Base-by-base conservation (phyloP, 2,888 invertebrate genomes). In the Taphrorychus bicolor region DNA sequence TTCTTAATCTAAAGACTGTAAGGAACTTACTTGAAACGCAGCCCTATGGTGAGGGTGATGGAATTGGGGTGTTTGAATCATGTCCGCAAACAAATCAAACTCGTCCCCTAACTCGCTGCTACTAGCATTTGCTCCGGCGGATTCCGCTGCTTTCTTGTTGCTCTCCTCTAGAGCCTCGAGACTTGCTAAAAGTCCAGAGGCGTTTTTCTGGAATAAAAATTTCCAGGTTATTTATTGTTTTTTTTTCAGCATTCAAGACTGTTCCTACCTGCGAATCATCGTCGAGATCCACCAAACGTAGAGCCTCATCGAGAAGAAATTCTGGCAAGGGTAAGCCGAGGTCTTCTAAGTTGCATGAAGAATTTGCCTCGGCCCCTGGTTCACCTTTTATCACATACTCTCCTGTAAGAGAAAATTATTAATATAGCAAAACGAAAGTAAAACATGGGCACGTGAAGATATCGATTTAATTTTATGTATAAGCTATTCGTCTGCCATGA, bases 271-370 rank as follows among this genome's bases (percentile, higher is more conserved):
- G 80, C 71, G 83, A 41, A 21, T 83, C 84, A 78, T 89, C 89
- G 76, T 91, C 89, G 75, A 91, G 86, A 73, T 89, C 91, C n/a
- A 90, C 90, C 49, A 91, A 85, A 78, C 89, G 88, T 4, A 91
- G 85, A 41, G 91, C 90, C 80, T 91, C 91, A 79, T 91, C 91
- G 53, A 91, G 86, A 54, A 90, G 87, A 77, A 89, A 89, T 77
- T 89, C 85, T 72, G 85, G 83, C 59, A 86, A 78, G 69, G 85
- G 84, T 68, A 86, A 78, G 24, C 84, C 75, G 41, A 82, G 82
- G 51, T 87, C 84, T 80, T 85, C 87, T 74, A 87, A 85, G 75
- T 85, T 85, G n/a, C 83, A 79, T 0, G 86, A 85, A 73, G 86
- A 85, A 73, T 75, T 78, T 77, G 79, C 73, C 57, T 80, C 80